These are phyloP conservation scores for Colaptes auratus DNA, from an alignment of 2,113 vertebrate species.

Conservation along the genomic window DNA sequence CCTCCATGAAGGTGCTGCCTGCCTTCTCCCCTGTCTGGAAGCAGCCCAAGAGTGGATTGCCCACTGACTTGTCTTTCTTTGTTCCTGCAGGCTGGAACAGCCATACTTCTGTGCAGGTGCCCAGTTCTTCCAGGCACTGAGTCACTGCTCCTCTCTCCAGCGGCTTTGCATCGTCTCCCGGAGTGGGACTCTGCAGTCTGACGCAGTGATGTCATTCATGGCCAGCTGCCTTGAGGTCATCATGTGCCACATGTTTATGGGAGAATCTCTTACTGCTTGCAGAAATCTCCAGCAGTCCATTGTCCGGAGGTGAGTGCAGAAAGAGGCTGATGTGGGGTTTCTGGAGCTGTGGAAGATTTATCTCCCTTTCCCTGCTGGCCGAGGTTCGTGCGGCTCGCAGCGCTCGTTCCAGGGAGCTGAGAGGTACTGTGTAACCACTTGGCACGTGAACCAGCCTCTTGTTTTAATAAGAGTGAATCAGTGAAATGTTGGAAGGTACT, in stretches of 20 bases:
- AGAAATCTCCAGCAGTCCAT: constrained; percentile 89
- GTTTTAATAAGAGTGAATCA: constrained; percentile 41
- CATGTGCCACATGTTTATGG: constrained; percentile 95
- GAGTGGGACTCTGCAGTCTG: constrained; percentile 89
- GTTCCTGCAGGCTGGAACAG: constrained; percentile 88
- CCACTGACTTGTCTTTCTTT: constrained; percentile 10
- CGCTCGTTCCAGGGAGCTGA: constrained; percentile 38
- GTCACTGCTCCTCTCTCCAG: constrained; percentile 86
- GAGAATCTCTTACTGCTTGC: constrained; percentile 89
- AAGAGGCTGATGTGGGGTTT: neutral
- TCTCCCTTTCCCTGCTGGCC: neutral
- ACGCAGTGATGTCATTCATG: constrained; percentile 87
- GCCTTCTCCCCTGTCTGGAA: neutral
- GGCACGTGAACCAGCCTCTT: neutral
- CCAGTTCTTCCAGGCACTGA: constrained; percentile 91
- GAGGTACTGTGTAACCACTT: constrained; percentile 39
- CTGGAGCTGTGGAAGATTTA: constrained; percentile 29
- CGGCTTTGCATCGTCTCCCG: constrained; percentile 93
- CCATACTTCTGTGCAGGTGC: constrained; percentile 89
- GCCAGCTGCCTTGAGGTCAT: constrained; percentile 81
- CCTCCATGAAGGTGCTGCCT: neutral
- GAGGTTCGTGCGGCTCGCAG: constrained; percentile 4
- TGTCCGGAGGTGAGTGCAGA: constrained; percentile 83
- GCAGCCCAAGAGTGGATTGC: neutral
- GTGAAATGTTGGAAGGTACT: constrained; percentile 26